Base-by-base conservation (phyloP, 2,113 vertebrate species). In the Menura novaehollandiae region DNA sequence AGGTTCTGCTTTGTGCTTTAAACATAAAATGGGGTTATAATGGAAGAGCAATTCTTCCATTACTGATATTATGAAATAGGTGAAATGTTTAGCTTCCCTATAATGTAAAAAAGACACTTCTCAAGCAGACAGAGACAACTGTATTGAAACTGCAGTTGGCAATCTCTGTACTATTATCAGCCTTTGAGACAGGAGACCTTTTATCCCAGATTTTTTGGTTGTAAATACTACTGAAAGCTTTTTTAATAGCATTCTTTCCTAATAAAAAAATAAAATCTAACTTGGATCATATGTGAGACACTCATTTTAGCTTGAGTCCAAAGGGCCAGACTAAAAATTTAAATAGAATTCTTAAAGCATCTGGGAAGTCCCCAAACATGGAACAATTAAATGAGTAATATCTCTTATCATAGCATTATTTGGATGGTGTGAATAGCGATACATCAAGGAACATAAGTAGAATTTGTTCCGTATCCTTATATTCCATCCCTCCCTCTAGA, bases 1-100 rank as follows among this genome's bases (percentile, higher is more conserved):
- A 96, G 80, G 55, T 80, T 96, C 74, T 78, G 68, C 85, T 97
- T 92, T 88, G 83, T 94, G 77, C 74, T 92, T 83, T 67, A 52
- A 47, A 79, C 51, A 89, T 32, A 74, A 89, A 78, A 58, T 74
- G 22, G 55, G 46, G 58, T 72, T 96, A 77, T 68, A 94, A 93
- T 62, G 46, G 46, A 75, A 94, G 35, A 91, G 12, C 30, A 87
- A 73, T 59, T 94, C 74, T 95, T 95, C 84, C 44, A 56, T 91
- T 93, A 80, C 44, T 66, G 71, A 32, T 86, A 55, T 37, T 93
- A 83, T 32, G 44, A 83, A 93, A 97, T 13, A 89, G 69, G 60
- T 83, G 79, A 82, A 92, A 86, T 75, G 59, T 59, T 80, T 91
- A 79, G 55, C 43, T 95, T 89, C 49, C 21, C 7, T 72, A 7